Percentiles rank a stretch among this genome's conserved stretches.
phyloP scores from a whole-genome alignment of 2,888 invertebrate species.

The Nudaria mundana region DNA sequence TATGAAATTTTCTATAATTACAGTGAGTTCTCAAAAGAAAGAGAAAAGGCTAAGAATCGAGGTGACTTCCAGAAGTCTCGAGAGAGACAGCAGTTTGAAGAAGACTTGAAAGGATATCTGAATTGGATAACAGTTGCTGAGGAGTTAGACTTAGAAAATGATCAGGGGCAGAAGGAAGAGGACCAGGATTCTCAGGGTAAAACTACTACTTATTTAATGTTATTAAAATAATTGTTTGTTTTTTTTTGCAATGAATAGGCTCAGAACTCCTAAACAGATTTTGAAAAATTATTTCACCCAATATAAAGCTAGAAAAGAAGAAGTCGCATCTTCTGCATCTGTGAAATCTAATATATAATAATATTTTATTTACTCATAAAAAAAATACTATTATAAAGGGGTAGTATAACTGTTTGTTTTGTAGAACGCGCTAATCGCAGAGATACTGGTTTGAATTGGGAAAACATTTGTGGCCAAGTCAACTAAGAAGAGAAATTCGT shows the following conservation, averaged over 20 bases:
- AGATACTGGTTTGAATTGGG: too few species aligned
- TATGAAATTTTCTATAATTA: constrained; percentile 4
- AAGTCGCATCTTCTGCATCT: too few species aligned
- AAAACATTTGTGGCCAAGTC: too few species aligned
- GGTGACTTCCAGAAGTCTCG: constrained; percentile 99
- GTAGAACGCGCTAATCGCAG: too few species aligned
- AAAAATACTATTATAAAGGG: too few species aligned
- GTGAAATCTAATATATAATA: too few species aligned
- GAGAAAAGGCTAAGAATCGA: constrained; percentile 99
- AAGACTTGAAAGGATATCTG: constrained; percentile 97
- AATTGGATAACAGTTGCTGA: constrained; percentile 99
- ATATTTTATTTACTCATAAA: too few species aligned
- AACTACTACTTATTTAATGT: neutral
- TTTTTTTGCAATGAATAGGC: neutral
- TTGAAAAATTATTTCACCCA: too few species aligned
- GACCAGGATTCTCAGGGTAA: constrained; percentile 79
- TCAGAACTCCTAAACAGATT: too few species aligned
- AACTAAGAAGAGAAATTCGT: too few species aligned
- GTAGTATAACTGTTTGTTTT: too few species aligned
- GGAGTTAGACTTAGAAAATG: constrained; percentile 96
- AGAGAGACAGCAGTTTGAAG: constrained; percentile 99
- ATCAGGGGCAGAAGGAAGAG: constrained; percentile 87
- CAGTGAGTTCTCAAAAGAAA: constrained; percentile 99
- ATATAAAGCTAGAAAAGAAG: too few species aligned
- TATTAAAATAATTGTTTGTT: neutral